Evolutionary conservation across 1,140 invertebrate species (phyloP).

Genomic region (Ostrea denselamellosa): DNA sequence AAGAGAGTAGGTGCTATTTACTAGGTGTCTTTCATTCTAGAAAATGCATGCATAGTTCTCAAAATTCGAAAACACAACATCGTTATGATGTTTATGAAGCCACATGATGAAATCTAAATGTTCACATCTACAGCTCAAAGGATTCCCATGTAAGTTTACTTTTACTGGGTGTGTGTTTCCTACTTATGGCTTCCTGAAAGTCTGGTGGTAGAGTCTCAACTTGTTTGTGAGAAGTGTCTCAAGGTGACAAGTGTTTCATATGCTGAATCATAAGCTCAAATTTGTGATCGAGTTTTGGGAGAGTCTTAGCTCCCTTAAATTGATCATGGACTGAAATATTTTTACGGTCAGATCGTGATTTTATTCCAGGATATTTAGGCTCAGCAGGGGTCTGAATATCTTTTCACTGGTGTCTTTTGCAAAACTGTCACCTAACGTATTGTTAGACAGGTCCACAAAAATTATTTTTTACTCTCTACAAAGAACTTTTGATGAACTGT

Average conservation of each 20-base stretch:
- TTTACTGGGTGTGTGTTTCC: neutral
- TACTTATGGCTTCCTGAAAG: neutral
- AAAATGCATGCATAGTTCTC: neutral
- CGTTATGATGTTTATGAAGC: neutral
- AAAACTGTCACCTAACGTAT: neutral
- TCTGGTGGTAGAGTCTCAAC: neutral
- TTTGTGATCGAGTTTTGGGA: neutral
- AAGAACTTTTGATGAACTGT: neutral
- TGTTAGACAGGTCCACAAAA: neutral
- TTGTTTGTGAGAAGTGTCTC: neutral
- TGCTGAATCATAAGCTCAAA: neutral
- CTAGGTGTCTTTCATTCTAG: no score
- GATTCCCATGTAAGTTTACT: slow-evolving; percentile 27
- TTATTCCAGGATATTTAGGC: neutral
- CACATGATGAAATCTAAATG: slow-evolving; percentile 36
- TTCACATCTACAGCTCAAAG: slow-evolving; percentile 35
- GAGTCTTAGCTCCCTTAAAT: neutral
- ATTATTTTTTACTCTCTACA: neutral
- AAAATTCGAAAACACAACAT: neutral
- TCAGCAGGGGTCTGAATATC: neutral
- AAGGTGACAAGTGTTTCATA: neutral
- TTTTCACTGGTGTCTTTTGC: neutral
- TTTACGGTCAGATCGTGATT: neutral
- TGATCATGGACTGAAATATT: neutral
- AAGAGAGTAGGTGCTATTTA: neutral